phyloP scores from a whole-genome alignment of 2,797 vertebrate genomes.

The Pteropus rufus region DNA sequence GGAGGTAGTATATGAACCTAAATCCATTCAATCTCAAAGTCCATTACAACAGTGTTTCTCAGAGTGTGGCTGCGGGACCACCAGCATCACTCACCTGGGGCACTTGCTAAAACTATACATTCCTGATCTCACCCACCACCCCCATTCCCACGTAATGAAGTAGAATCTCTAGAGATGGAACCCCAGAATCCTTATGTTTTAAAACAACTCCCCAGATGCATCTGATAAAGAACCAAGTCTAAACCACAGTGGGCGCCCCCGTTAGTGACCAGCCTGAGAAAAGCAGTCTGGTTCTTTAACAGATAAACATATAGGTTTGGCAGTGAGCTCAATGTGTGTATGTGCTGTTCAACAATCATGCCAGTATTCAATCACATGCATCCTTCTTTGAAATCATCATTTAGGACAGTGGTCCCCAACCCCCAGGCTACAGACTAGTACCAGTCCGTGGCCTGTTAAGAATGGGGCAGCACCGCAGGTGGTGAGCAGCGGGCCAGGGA shows the following conservation, averaged over 20 bases:
- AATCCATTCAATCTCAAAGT: not conserved
- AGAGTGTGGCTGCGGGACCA: not conserved
- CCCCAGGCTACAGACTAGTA: no score
- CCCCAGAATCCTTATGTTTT: not conserved
- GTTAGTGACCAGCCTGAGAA: not conserved
- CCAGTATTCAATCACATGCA: not conserved
- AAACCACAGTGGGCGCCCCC: no score
- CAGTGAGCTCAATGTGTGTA: not conserved
- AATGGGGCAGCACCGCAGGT: no score
- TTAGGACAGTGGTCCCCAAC: no score
- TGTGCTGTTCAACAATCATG: not conserved
- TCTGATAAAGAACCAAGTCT: not conserved
- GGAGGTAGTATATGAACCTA: not conserved
- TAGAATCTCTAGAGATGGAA: not conserved
- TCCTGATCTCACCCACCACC: not conserved
- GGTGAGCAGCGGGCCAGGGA: no score
- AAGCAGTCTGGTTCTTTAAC: not conserved
- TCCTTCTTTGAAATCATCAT: not conserved
- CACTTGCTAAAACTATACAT: not conserved
- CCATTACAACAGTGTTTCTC: not conserved
- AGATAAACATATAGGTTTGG: not conserved
- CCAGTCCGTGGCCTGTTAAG: no score
- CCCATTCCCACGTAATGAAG: not conserved
- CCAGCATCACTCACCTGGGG: not conserved
- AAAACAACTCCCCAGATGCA: not conserved